Evolutionary conservation across 2,888 invertebrate species (phyloP).

Genomic region (Acanthoscelides obtectus): DNA sequence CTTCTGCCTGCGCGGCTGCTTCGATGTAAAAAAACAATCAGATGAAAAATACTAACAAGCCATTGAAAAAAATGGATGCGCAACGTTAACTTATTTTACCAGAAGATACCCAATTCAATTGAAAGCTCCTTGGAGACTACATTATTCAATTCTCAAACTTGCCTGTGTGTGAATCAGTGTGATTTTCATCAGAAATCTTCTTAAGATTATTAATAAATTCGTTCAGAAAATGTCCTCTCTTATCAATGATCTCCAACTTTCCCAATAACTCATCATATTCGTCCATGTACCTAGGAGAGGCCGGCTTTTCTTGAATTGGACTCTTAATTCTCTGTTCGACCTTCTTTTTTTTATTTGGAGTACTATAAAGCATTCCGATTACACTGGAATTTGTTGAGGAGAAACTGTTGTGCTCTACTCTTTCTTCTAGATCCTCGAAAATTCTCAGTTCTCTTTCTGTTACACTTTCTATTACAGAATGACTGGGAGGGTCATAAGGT

Average conservation of each 20-base stretch:
- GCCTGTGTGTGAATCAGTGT: conserved; percentile 7
- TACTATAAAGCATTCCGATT: conserved; percentile 36
- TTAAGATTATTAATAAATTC: conserved; percentile 26
- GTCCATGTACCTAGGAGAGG: neutral
- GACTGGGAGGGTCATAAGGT: neutral
- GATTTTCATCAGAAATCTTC: conserved; percentile 12
- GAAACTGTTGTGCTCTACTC: conserved; percentile 69
- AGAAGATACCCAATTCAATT: too few species aligned
- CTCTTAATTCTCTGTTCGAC: conserved; percentile 44
- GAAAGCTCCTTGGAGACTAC: too few species aligned
- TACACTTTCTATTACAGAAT: neutral
- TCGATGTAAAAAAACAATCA: too few species aligned
- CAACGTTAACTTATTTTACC: too few species aligned
- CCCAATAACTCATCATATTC: neutral
- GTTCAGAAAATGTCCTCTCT: conserved; percentile 23
- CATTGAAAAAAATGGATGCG: too few species aligned
- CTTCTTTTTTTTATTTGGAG: conserved; percentile 28
- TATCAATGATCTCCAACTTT: conserved; percentile 13
- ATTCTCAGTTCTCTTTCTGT: conserved; percentile 61
- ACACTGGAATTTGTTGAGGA: conserved; percentile 48
- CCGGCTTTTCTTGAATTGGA: conserved; percentile 9
- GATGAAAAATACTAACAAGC: too few species aligned
- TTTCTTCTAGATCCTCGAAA: conserved; percentile 74
- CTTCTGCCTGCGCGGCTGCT: too few species aligned
- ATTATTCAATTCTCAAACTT: too few species aligned